Evolutionary conservation across 1,140 invertebrate species (phyloP), one percentile per base, ranked within the genome.

Genomic region (Papilio polyxenes): DNA sequence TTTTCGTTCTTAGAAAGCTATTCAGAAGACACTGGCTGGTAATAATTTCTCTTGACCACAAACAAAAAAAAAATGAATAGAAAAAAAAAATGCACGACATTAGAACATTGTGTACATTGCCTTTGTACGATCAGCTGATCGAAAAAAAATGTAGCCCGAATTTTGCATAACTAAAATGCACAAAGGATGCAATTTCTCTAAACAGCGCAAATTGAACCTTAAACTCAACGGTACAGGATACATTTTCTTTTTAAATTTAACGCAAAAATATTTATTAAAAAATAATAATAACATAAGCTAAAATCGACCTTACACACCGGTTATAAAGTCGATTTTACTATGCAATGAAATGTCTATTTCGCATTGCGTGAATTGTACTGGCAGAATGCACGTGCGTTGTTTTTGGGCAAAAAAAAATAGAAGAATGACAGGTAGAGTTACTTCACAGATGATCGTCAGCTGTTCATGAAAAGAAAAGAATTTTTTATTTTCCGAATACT

Each of bases 381-480:
- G 82, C 82, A 78, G n/a, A 40, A 86, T 80, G 83, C 85, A 85
- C 83, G 83, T 85, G 84, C 84, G 83, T 82, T n/a, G n/a, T n/a
- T n/a, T n/a, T n/a, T 79, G 79, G 81, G 40, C 37, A 75, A 40
- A 80, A 83, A 85, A 87, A 82, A 86, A 83, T 83, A 87, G 84
- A 85, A 85, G 83, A 87, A 87, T 84, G 83, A 87, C 87, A 89
- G 87, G 87, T 89, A 89, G 78, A 80, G 84, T 85, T 86, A 78
- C 80, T 37, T 74, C 81, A 84, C 87, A 89, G 87, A 85, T 89
- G 87, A 87, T 89, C 76, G 81, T 85, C 87, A 89, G 87, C 87
- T 89, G 87, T 87, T 86, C 82, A 53, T 59, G 78, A 59, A 62
- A 79, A 79, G 76, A 79, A 79, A 59, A 31, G 15, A 53, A 53